Evolutionary conservation across 2,888 invertebrate genomes (phyloP), one percentile per base, ranked within the genome.

Genomic region (Tethea ocularis): DNA sequence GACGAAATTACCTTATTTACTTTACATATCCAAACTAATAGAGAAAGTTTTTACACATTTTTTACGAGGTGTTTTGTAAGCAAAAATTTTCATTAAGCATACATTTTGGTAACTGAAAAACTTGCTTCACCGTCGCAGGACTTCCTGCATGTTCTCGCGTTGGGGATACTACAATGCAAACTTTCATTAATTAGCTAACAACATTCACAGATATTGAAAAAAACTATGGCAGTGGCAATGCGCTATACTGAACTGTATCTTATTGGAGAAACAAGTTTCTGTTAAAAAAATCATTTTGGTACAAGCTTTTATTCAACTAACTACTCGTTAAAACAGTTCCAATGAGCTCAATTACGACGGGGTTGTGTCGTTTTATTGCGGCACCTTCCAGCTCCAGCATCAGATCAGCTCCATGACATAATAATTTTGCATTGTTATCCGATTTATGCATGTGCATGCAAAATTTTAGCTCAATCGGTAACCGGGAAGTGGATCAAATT

Each of bases 1-100:
- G 72, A 66, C n/a, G 68, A 20, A 54, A 67, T 64, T 68, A 64
- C 61, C 69, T 68, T 68, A 57, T 65, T 64, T 72, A 72, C 72
- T 77, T 77, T 71, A 74, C 68, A 77, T 70, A 67, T 69, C 67
- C 70, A 69, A 68, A 66, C 61, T 66, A 66, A 64, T 58, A 58
- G 46, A 24, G 46, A 23, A 51, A 33, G 29, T n/a, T 56, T 56
- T 22, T 23, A 17, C 53, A 26, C n/a, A n/a, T n/a, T n/a, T n/a
- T n/a, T n/a, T n/a, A n/a, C n/a, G 11, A 13, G 11, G 8, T 7
- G 7, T 1, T 26, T 29, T 29, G 8, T 8, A 29, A 8, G 10
- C 8, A 8, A 10, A 2, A 8, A 2, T 10, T 10, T 11, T 10
- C 2, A 10, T 29, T 2, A 10, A 29, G 10, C 8, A 13, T 5